Evolutionary conservation across 2,797 vertebrate genomes (phyloP), one percentile per base, ranked within the genome.

Genomic region (Urophycis tenuis): DNA sequence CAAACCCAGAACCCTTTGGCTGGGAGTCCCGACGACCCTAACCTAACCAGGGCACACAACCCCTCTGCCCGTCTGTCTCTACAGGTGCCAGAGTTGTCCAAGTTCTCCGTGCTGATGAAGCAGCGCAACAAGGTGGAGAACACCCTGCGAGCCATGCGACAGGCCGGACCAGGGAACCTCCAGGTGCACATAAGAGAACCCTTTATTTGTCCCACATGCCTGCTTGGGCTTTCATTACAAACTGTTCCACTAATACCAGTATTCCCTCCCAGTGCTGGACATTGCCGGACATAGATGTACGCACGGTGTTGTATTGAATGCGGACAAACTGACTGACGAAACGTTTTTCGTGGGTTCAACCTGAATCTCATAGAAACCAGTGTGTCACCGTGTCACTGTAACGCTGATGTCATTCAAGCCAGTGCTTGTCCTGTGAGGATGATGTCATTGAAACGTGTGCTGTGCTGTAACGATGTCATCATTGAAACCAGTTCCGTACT

Each of bases 11-110:
- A 8, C 3, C 4, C 11, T n/a, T 22, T 4, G 34, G 32, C 71
- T 71, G 34, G 32, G 22, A n/a, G 17, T 25, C 33, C 17, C 71
- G 36, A n/a, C 33, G n/a, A 22, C 33, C 9, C 71, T n/a, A 33
- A 34, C 71, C 33, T n/a, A 6, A n/a, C 17, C 12, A n/a, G n/a
- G n/a, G n/a, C n/a, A 5, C 34, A 22, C 33, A 8, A 34, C 71
- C 11, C 30, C 12, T 7, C 19, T 34, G 33, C 7, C 30, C 5
- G n/a, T 36, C 15, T 32, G 19, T 41, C 22, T 82, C 8, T 49
- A 25, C 87, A 96, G 95, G 90, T 96, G 79, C 92, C 91, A 1
- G 91, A 93, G 81, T 81, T 96, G 88, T 78, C 83, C 81, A 95
- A 93, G 76, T 82, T 85, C 34, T 94, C 94, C 0, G 95, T 96